phyloP scores from a whole-genome alignment of 1,140 invertebrate species.

The Halesus radiatus region DNA sequence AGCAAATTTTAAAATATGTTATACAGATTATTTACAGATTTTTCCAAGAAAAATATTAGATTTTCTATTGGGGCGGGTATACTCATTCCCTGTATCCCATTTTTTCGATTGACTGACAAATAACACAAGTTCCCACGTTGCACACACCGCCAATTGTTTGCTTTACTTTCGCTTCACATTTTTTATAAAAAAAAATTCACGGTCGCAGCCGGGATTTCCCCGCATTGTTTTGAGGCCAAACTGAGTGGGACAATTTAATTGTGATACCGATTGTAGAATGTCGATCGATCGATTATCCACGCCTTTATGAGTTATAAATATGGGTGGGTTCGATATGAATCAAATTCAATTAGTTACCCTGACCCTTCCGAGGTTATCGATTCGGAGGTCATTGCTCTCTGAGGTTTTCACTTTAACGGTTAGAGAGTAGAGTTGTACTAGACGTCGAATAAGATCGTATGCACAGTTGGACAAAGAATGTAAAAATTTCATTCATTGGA shows the following conservation, averaged over 20 bases:
- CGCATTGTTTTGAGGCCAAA: background rate
- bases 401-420: background rate
- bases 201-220: conserved; percentile 36
- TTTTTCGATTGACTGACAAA: conserved; percentile 58
- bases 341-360: background rate
- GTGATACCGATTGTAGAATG: conserved; percentile 5
- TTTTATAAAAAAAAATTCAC: conserved; percentile 51
- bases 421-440: background rate
- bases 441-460: too few species aligned
- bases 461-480: too few species aligned
- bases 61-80: background rate
- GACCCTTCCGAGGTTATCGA: background rate
- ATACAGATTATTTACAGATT: too few species aligned
- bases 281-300: background rate
- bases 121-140: conserved; percentile 50
- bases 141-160: conserved; percentile 50
- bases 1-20: too few species aligned
- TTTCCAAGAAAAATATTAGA: background rate
- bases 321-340: conserved; percentile 17
- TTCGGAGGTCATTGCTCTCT: background rate
- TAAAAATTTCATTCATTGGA: too few species aligned
- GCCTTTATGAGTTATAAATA: background rate
- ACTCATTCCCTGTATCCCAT: conserved; percentile 44
- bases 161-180: conserved; percentile 50
- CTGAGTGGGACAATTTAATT: conserved; percentile 12